Evolutionary conservation across 2,113 vertebrate species (phyloP), one percentile per base, ranked within the genome.

Genomic region (Paramormyrops kingsleyae): DNA sequence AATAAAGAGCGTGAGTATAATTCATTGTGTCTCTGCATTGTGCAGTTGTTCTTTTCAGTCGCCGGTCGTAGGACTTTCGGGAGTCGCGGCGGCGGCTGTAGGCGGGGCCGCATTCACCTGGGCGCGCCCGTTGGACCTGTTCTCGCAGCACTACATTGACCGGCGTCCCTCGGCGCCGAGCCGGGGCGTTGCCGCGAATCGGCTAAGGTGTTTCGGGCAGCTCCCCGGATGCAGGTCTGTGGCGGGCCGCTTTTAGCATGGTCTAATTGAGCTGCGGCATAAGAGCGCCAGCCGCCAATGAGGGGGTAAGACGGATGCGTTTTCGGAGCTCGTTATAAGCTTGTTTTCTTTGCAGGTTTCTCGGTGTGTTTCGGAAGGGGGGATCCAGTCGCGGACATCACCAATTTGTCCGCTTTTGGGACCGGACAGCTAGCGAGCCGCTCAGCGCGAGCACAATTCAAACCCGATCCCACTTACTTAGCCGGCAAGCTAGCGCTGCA

Each of bases 191-290:
- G 77, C 35, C 35, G 17, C 74, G 15, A 80, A 42, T 80, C 35
- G 74, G 74, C 74, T 21, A 42, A 46, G 35, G 52, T 86, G 84
- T 89, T 90, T 92, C 52, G 92, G 92, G 90, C 94, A 93, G 92
- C 93, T 95, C 94, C 74, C 95, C 95, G 95, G 95, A 96, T 95
- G 94, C 95, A 92, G 93, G 93, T 94, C 94, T 94, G 94, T 95
- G 94, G 94, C 92, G 93, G 91, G 87, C 93, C 94, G 52, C 35
- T 62, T 62, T 62, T 44, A 53, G 49, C 49, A 87, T 27, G 47
- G 52, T 90, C 88, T 90, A 17, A 90, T 56, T 89, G 88, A 90
- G 35, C 49, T 31, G 46, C 27, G 53, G n/a, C 50, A 62, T 44
- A 80, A 74, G 77, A 88, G 88, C 56, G 80, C 83, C 87, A 89